These are phyloP conservation scores for Camelus bactrianus DNA, from an alignment of 2,113 vertebrate species.

Conservation along the genomic window DNA sequence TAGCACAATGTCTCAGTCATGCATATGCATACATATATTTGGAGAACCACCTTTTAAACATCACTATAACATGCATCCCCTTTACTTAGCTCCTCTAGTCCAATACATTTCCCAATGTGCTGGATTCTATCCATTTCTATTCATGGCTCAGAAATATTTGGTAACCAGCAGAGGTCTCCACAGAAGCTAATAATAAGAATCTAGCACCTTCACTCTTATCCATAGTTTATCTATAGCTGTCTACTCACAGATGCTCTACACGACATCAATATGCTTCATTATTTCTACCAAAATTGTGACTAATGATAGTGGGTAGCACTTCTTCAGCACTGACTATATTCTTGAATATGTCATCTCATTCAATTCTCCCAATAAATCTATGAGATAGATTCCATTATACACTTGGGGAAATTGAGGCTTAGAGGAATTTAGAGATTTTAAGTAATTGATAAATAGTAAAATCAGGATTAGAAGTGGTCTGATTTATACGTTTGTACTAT, in stretches of 20 bases:
- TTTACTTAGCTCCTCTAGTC: constrained; percentile 11
- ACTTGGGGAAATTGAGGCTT: neutral
- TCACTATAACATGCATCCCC: neutral
- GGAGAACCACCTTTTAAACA: neutral
- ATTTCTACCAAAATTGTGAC: neutral
- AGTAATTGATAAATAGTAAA: neutral
- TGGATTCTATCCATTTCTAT: neutral
- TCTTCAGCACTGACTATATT: neutral
- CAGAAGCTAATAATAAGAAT: constrained; percentile 41
- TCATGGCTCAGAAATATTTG: constrained; percentile 33
- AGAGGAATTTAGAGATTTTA: constrained; percentile 2
- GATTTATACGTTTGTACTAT: constrained; percentile 28
- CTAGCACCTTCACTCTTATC: neutral
- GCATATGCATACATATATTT: too few relatives aligned
- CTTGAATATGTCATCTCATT: neutral
- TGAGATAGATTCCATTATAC: neutral
- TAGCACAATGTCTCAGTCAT: too few relatives aligned
- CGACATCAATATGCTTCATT: neutral
- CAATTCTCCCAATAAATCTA: neutral
- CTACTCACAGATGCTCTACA: neutral
- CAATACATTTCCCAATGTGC: neutral
- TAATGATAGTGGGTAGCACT: neutral
- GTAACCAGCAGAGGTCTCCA: constrained; percentile 17
- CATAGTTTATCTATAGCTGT: neutral
- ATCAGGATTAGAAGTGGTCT: neutral